Evolutionary conservation across 2,797 vertebrate species (phyloP).

Genomic region (Octomys mimax): DNA sequence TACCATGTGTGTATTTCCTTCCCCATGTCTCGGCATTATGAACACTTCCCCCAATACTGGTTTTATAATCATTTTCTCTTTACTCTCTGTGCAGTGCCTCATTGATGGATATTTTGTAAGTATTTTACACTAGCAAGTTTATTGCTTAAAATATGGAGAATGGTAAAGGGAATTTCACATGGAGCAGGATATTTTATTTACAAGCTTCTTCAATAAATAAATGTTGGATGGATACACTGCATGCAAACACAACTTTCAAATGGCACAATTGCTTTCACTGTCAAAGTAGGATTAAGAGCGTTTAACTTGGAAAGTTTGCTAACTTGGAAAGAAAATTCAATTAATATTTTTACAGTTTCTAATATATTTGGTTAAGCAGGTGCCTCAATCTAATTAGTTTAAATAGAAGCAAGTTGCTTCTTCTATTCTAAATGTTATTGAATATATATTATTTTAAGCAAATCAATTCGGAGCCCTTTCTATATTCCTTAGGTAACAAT

Average conservation of each 20-base stretch:
- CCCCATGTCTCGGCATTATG: background rate
- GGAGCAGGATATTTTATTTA: background rate
- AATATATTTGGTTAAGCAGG: background rate
- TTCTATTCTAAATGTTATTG: background rate
- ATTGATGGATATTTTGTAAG: background rate
- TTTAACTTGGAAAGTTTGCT: conserved; percentile 13
- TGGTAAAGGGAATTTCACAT: background rate
- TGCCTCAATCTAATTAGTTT: background rate
- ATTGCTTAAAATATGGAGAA: background rate
- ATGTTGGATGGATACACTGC: background rate
- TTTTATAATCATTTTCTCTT: background rate
- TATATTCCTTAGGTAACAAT: background rate
- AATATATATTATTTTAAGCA: background rate
- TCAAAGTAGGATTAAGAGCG: background rate
- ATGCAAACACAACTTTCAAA: background rate
- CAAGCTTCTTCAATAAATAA: conserved; percentile 1
- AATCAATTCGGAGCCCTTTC: background rate
- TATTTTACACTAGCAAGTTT: background rate
- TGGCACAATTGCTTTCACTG: background rate
- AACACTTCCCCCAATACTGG: background rate
- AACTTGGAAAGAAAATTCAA: background rate
- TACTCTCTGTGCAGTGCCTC: background rate
- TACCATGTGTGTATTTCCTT: background rate
- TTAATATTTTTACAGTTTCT: background rate
- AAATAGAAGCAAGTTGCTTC: background rate